phyloP scores from a whole-genome alignment of 1,140 invertebrate species.

The Apis dorsata region DNA sequence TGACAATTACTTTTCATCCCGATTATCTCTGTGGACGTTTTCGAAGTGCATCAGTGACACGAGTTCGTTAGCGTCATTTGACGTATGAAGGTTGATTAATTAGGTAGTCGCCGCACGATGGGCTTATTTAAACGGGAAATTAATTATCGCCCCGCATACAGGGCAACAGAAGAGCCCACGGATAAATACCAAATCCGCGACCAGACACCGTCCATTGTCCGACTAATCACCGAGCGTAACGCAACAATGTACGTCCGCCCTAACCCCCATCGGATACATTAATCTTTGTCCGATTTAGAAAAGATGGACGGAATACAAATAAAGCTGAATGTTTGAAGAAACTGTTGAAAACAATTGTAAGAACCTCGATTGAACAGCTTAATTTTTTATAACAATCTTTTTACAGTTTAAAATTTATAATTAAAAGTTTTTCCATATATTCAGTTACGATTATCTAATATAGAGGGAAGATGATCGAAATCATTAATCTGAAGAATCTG shows the following conservation, averaged over 20 bases:
- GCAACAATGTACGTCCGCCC: neutral
- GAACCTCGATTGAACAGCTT: too few relatives aligned
- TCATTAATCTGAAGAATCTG: too few relatives aligned
- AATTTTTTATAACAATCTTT: too few relatives aligned
- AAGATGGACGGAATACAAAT: too few relatives aligned
- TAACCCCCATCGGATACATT: neutral
- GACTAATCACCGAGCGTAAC: slow-evolving; percentile 18
- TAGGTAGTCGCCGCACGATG: slow-evolving; percentile 4
- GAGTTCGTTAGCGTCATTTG: slow-evolving; percentile 53
- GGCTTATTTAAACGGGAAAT: slow-evolving; percentile 54
- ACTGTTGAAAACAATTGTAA: too few relatives aligned
- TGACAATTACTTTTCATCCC: slow-evolving; percentile 32
- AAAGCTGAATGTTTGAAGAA: too few relatives aligned
- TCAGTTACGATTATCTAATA: too few relatives aligned
- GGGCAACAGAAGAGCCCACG: neutral
- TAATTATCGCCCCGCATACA: slow-evolving; percentile 31
- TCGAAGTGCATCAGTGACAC: slow-evolving; percentile 31
- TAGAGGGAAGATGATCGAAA: too few relatives aligned
- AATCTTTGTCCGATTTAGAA: neutral
- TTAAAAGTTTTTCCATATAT: too few relatives aligned
- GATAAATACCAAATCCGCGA: slow-evolving; percentile 32
- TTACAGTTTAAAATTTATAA: too few relatives aligned
- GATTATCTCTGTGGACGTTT: slow-evolving; percentile 23
- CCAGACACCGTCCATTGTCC: slow-evolving; percentile 12
- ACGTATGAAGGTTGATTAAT: slow-evolving; percentile 46